These are phyloP conservation scores for Petrocephalus sullivani DNA, from an alignment of 2,797 vertebrate species.

Conservation along the genomic window DNA sequence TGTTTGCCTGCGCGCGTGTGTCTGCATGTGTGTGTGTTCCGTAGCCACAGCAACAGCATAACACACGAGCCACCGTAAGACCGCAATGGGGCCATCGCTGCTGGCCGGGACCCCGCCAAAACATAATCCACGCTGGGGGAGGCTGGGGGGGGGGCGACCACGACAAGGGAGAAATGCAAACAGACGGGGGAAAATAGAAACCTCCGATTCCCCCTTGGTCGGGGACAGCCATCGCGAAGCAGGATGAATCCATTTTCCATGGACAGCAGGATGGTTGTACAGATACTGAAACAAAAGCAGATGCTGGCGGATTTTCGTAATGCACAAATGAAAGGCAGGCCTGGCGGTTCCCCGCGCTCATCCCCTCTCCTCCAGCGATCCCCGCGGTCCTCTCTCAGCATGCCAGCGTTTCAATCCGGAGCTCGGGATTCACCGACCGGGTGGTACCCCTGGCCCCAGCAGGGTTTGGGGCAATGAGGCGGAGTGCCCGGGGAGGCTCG, in stretches of 20 bases:
- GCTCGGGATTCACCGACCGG: background rate
- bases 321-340: conserved; percentile 54
- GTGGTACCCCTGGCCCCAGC: too few relatives aligned
- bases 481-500: background rate
- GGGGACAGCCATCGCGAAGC: conserved; percentile 67
- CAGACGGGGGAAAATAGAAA: conserved; percentile 31
- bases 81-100: conserved; percentile 54
- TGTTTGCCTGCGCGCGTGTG: conserved; percentile 31
- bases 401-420: background rate
- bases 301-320: conserved; percentile 57
- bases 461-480: background rate
- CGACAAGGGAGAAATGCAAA: conserved; percentile 21
- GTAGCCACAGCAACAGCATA: conserved; percentile 68
- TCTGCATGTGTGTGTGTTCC: conserved; percentile 40
- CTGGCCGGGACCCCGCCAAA: conserved; percentile 61
- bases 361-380: background rate
- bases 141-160: background rate
- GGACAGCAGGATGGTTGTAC: conserved; percentile 70
- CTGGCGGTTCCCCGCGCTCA: conserved; percentile 48
- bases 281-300: conserved; percentile 61
- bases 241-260: conserved; percentile 72
- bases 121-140: conserved; percentile 50
- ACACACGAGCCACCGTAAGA: conserved; percentile 67
- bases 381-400: background rate
- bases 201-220: conserved; percentile 70